Conservation (phyloP, 1,140 invertebrate genomes). For the Mya arenaria region DNA sequence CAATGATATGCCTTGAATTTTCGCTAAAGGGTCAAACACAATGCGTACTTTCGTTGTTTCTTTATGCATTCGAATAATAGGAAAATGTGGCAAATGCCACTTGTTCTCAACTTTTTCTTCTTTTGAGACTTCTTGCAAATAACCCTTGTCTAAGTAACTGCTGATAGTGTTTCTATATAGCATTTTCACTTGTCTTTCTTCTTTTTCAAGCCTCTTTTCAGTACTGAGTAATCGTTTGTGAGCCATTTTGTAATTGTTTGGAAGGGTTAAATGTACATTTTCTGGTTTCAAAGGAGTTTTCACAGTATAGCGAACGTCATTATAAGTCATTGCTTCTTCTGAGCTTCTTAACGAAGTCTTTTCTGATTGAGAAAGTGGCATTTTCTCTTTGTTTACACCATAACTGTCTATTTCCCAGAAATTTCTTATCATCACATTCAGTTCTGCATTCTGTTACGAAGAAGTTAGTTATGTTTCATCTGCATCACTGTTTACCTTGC, state of each 20-base stretch:
- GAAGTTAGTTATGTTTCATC: background rate
- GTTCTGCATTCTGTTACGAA: background rate
- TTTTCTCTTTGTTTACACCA: too few species aligned
- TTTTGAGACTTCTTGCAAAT: background rate
- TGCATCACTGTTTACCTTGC: too few species aligned
- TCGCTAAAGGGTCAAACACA: constrained; percentile 49
- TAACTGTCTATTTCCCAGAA: too few species aligned
- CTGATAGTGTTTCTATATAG: constrained; percentile 1
- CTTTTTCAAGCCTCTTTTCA: constrained; percentile 34
- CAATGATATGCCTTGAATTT: constrained; percentile 28
- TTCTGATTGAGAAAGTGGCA: background rate
- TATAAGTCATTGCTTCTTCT: background rate
- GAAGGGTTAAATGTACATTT: background rate
- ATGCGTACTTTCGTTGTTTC: constrained; percentile 45
- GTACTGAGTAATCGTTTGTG: background rate
- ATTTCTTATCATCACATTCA: too few species aligned
- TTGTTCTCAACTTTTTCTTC: background rate
- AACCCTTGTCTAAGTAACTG: background rate
- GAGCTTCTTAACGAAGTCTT: too few species aligned
- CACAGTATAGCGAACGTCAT: constrained; percentile 8
- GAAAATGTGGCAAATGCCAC: constrained; percentile 56
- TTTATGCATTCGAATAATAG: constrained; percentile 44
- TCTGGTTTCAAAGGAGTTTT: constrained; percentile 38
- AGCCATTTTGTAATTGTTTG: constrained; percentile 15
- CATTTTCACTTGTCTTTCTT: constrained; percentile 9